Conservation (phyloP, 2,113 vertebrate genomes). For the Ciconia maguari region DNA sequence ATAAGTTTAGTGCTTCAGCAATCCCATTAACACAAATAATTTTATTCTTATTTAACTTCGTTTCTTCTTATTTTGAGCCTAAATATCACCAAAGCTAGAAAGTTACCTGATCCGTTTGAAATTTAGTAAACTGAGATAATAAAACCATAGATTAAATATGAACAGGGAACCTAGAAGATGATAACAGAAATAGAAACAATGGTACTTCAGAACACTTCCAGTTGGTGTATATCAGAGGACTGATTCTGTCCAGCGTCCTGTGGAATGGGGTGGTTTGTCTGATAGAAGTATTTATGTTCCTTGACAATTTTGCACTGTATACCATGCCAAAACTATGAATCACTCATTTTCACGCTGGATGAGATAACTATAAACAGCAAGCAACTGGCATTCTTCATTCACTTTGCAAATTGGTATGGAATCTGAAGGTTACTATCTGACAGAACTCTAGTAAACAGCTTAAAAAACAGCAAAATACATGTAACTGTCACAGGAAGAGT, state of each 20-base stretch:
- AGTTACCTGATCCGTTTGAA: neutral
- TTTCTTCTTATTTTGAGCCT: neutral
- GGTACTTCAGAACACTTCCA: neutral
- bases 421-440: constrained; percentile 36
- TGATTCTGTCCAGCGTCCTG: neutral
- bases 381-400: constrained; percentile 6
- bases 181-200: neutral
- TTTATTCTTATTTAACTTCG: neutral
- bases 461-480: neutral
- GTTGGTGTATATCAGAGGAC: constrained; percentile 2
- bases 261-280: constrained; percentile 15
- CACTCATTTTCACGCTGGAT: neutral
- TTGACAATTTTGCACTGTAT: neutral
- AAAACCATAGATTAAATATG: neutral
- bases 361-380: constrained; percentile 5
- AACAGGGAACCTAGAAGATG: neutral
- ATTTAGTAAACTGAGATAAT: neutral
- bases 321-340: neutral
- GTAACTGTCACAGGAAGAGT: neutral
- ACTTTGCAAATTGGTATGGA: constrained; percentile 27
- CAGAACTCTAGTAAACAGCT: constrained; percentile 16
- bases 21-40: neutral
- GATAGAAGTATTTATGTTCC: constrained; percentile 4
- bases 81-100: neutral
- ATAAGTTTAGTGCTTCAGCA: neutral